A percentile compares a stretch with the other conserved stretches of the same genome.
These are phyloP conservation scores for Tiliacea citrago DNA, from an alignment of 2,888 invertebrate species.

Conservation along the genomic window DNA sequence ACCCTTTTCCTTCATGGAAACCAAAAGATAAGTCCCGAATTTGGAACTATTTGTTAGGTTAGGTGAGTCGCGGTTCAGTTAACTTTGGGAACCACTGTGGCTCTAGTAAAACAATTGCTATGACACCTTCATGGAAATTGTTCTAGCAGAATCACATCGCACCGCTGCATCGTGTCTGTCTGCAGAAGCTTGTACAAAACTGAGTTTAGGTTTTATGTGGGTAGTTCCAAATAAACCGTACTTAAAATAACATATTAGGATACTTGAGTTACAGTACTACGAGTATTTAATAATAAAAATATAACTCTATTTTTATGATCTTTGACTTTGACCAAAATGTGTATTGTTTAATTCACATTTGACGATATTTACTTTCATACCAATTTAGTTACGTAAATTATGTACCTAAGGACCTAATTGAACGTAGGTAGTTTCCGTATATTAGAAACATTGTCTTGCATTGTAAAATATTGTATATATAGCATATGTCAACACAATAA, in stretches of 20 bases:
- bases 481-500: too few species aligned
- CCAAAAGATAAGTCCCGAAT: too few species aligned
- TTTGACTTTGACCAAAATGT: conserved; percentile 11
- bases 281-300: not conserved
- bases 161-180: too few species aligned
- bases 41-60: too few species aligned
- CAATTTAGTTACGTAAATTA: conserved; percentile 5
- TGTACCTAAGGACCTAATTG: not conserved
- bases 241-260: not conserved
- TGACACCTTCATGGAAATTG: too few species aligned
- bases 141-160: too few species aligned
- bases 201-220: not conserved
- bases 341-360: not conserved
- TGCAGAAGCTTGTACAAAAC: too few species aligned
- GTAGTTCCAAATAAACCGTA: not conserved
- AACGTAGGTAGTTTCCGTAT: conserved; percentile 4
- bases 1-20: too few species aligned
- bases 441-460: not conserved
- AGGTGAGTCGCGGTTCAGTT: too few species aligned
- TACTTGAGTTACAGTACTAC: not conserved
- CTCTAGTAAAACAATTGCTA: too few species aligned
- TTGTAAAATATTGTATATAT: conserved; percentile 9
- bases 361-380: conserved; percentile 15
- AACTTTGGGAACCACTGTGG: too few species aligned
- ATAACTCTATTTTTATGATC: conserved; percentile 6